A percentile compares a stretch with the other conserved stretches of the same genome.
phyloP scores from a whole-genome alignment of 2,888 invertebrate species.

The Apoda limacodes region DNA sequence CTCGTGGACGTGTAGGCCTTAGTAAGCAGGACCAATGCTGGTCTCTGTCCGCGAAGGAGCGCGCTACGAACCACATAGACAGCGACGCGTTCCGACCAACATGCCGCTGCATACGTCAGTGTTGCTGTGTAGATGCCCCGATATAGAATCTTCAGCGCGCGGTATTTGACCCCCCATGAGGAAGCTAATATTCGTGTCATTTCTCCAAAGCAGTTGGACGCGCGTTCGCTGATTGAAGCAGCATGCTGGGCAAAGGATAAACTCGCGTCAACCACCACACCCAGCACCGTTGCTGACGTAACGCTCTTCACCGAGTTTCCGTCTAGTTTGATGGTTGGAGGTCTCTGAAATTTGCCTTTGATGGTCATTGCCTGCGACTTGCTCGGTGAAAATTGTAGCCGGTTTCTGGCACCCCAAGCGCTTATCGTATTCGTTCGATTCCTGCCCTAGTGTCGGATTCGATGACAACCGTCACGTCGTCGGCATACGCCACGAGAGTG shows the following conservation, averaged over 20 bases:
- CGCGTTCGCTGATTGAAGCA: slow-evolving; percentile 13
- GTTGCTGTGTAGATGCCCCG: slow-evolving; percentile 18
- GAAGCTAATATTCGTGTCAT: slow-evolving; percentile 22
- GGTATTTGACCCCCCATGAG: slow-evolving; percentile 21
- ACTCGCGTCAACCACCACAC: slow-evolving; percentile 16
- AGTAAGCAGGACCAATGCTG: no score
- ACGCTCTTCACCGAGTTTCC: slow-evolving; percentile 8
- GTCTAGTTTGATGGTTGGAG: slow-evolving; percentile 7
- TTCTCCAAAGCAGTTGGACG: slow-evolving; percentile 18
- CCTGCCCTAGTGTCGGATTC: slow-evolving; percentile 4
- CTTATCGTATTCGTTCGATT: no score
- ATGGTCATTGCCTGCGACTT: slow-evolving; percentile 19
- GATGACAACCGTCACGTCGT: slow-evolving; percentile 4
- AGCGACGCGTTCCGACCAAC: slow-evolving; percentile 8
- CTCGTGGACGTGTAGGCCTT: slow-evolving; percentile 17
- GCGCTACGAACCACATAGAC: not conserved
- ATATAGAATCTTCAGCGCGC: slow-evolving; percentile 15
- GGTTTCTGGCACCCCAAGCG: no score
- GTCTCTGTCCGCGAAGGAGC: no score
- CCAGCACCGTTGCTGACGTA: not conserved
- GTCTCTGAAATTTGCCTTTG: slow-evolving; percentile 11
- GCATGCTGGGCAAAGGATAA: slow-evolving; percentile 15
- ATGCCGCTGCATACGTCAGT: slow-evolving; percentile 18
- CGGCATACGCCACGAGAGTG: slow-evolving; percentile 5
- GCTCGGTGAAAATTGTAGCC: slow-evolving; percentile 16